Conservation (phyloP, 2,888 invertebrate genomes). For the Lochmaea capreae region DNA sequence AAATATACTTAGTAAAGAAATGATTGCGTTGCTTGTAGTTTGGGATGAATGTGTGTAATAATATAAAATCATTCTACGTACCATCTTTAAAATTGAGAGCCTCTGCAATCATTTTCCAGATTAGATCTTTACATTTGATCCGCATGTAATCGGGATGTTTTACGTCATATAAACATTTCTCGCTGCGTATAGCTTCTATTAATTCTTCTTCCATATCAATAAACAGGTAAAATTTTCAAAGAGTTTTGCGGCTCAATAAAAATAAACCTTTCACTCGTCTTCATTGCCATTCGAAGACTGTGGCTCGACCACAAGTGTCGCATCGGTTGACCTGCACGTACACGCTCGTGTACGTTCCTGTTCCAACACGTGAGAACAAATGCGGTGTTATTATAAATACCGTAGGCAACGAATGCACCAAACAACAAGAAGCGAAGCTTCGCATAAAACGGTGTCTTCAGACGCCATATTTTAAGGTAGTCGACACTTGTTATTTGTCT, state of each 20-base stretch:
- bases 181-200: constrained; percentile 13
- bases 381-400: constrained; percentile 9
- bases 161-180: constrained; percentile 7
- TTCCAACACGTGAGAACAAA: constrained; percentile 24
- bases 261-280: constrained; percentile 6
- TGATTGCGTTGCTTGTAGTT: constrained; percentile 4
- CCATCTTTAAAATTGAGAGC: constrained; percentile 27
- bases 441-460: too few species aligned
- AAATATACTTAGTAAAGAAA: constrained; percentile 9
- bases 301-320: constrained; percentile 20
- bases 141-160: constrained; percentile 29
- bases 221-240: too few species aligned
- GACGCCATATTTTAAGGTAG: too few species aligned
- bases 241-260: too few species aligned
- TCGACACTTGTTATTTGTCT: too few species aligned
- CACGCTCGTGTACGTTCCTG: constrained; percentile 26
- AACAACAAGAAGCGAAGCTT: too few species aligned
- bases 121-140: too few species aligned
- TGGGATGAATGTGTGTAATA: not conserved
- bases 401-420: too few species aligned
- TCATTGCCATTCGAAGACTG: constrained; percentile 24
- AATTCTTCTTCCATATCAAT: not conserved
- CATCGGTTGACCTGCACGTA: constrained; percentile 16
- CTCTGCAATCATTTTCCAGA: constrained; percentile 28
- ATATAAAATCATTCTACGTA: constrained; percentile 16